These are phyloP conservation scores for Diadumene lineata DNA, from an alignment of 92 coral and sea anemone species.

Conservation along the genomic window DNA sequence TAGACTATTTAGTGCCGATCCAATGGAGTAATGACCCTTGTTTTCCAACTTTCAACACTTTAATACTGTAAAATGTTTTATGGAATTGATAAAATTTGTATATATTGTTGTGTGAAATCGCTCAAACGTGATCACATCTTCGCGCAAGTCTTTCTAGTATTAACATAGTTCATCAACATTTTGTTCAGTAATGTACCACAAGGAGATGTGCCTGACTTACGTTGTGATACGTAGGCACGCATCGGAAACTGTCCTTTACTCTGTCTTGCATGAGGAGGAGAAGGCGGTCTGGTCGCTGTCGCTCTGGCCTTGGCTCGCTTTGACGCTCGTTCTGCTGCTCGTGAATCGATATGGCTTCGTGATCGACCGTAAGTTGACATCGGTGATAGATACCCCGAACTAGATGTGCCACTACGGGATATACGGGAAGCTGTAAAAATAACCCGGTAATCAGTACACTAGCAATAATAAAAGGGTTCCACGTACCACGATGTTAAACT, in stretches of 20 bases:
- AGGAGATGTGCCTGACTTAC: constrained; percentile 52
- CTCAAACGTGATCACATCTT: too few species aligned
- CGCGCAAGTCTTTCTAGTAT: too few species aligned
- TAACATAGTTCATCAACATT: too few species aligned
- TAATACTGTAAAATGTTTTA: too few species aligned
- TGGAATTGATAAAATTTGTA: too few species aligned
- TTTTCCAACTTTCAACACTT: too few species aligned
- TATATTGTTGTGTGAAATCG: too few species aligned
- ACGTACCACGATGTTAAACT: too few species aligned
- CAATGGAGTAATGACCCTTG: too few species aligned
- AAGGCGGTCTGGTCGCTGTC: constrained; percentile 56
- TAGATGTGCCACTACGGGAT: constrained; percentile 27
- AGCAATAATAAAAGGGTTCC: not conserved
- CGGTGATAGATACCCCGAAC: constrained; percentile 73
- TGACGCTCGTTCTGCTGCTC: constrained; percentile 92
- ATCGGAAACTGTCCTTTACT: constrained; percentile 68
- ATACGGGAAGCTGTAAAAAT: constrained; percentile 63
- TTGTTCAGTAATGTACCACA: too few species aligned
- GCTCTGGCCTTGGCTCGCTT: constrained; percentile 69
- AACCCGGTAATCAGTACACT: not conserved
- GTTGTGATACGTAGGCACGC: constrained; percentile 93
- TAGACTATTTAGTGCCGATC: too few species aligned
- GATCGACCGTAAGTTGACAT: constrained; percentile 91
- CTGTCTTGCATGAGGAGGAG: constrained; percentile 63
- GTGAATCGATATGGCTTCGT: constrained; percentile 88